Percentiles rank a stretch among this genome's conserved stretches.
Conservation (phyloP, 2,113 vertebrate species). For the Tylochromis polylepis region DNA sequence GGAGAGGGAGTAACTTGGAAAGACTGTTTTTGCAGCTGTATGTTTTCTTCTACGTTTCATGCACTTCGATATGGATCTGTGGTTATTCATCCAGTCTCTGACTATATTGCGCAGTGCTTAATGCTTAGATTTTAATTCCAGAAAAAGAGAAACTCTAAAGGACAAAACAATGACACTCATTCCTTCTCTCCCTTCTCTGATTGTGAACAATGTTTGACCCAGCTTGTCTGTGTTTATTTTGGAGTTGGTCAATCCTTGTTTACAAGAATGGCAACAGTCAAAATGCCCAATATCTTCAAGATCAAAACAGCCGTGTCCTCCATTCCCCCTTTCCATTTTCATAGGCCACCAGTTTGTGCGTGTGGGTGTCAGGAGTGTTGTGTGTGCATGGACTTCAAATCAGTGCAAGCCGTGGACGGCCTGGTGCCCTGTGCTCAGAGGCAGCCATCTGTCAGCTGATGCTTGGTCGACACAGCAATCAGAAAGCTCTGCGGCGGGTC, state of each 20-base stretch:
- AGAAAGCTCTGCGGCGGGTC: constrained; percentile 67
- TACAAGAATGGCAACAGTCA: background rate
- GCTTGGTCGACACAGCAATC: constrained; percentile 68
- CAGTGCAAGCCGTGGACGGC: constrained; percentile 43
- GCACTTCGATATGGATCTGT: background rate
- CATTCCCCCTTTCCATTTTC: constrained; percentile 10
- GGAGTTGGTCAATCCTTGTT: background rate
- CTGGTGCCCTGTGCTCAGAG: constrained; percentile 59
- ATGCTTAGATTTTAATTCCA: background rate
- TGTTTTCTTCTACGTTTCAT: background rate
- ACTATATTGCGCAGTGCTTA: background rate
- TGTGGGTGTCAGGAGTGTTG: constrained; percentile 21
- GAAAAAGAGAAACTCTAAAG: background rate
- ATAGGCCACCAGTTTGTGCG: constrained; percentile 11
- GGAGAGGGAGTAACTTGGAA: background rate
- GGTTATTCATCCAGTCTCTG: background rate
- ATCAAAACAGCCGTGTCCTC: constrained; percentile 47
- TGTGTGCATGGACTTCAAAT: constrained; percentile 44
- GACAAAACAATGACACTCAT: background rate
- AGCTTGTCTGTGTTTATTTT: constrained; percentile 1
- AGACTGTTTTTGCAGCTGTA: background rate
- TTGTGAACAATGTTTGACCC: background rate
- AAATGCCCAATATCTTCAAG: background rate
- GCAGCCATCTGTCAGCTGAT: constrained; percentile 75
- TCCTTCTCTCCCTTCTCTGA: background rate